These are phyloP conservation scores for Frankliniella intonsa DNA, from an alignment of 2,888 invertebrate genomes.

Conservation along the genomic window DNA sequence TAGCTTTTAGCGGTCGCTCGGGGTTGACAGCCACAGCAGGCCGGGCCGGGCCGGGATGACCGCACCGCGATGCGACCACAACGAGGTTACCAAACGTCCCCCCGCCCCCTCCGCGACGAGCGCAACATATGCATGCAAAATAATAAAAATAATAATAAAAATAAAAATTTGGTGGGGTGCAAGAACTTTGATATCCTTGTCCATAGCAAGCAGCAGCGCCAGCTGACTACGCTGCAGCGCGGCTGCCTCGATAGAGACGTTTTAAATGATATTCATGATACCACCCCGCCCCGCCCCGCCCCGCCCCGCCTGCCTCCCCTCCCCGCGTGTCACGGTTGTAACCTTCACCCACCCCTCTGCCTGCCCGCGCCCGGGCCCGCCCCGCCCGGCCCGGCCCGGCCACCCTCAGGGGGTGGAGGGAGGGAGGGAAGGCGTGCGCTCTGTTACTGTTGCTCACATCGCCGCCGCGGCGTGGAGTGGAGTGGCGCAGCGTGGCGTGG, in stretches of 20 bases:
- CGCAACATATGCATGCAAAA: too few species aligned
- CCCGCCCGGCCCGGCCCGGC: neutral
- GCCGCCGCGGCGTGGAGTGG: neutral
- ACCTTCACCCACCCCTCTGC: neutral
- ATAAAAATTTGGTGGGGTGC: too few species aligned
- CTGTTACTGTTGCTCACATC: conserved; percentile 8
- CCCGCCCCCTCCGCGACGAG: too few species aligned
- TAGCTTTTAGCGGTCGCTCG: too few species aligned
- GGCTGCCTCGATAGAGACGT: conserved; percentile 15
- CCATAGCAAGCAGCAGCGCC: neutral
- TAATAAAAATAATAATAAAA: too few species aligned
- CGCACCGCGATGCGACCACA: too few species aligned
- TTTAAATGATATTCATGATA: conserved; percentile 23
- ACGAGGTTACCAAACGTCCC: too few species aligned
- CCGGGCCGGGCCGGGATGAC: too few species aligned
- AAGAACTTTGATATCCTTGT: neutral
- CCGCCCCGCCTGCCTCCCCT: neutral
- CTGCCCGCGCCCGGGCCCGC: neutral
- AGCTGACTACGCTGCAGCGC: neutral
- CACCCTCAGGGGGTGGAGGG: neutral
- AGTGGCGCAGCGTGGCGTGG: neutral
- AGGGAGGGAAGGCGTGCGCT: conserved; percentile 3
- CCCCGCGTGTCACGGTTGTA: conserved; percentile 3
- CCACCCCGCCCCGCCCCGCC: neutral
- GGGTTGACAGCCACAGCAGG: too few species aligned